These are phyloP conservation scores for Pipistrellus nathusii DNA, from an alignment of 2,797 vertebrate genomes.

Conservation along the genomic window DNA sequence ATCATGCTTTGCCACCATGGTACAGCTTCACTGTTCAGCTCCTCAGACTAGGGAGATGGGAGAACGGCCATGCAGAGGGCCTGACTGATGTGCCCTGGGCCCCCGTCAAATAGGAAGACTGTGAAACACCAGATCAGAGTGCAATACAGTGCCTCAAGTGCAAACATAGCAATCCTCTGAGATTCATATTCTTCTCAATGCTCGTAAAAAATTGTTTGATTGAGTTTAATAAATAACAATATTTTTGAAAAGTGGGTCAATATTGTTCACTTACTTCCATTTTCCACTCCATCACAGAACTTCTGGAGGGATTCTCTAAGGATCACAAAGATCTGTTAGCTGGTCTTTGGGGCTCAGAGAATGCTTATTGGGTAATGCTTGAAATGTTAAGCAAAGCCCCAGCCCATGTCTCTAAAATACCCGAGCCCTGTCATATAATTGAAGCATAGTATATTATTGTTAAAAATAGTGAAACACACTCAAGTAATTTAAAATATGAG, in stretches of 20 bases:
- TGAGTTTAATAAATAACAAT: background rate
- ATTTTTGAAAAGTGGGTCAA: background rate
- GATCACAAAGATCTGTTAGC: background rate
- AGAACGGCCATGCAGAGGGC: background rate
- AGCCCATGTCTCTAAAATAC: background rate
- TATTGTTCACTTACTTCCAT: background rate
- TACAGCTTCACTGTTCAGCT: background rate
- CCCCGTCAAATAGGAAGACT: background rate
- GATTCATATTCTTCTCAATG: rapidly evolving
- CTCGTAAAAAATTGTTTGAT: background rate
- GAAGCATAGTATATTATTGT: conserved; percentile 19
- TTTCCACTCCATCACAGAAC: background rate
- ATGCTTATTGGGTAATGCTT: background rate
- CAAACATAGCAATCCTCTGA: background rate
- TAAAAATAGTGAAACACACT: conserved; percentile 61
- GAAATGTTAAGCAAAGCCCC: background rate
- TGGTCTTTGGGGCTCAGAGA: background rate
- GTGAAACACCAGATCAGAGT: background rate
- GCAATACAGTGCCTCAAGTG: background rate
- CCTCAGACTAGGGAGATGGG: background rate
- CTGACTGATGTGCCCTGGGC: background rate
- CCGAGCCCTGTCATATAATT: background rate
- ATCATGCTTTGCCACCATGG: background rate
- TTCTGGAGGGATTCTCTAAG: conserved; percentile 1
- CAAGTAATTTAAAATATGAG: conserved; percentile 49